Conservation (phyloP, 1,140 invertebrate genomes). For the Pachyrhynchus sulphureomaculatus region DNA sequence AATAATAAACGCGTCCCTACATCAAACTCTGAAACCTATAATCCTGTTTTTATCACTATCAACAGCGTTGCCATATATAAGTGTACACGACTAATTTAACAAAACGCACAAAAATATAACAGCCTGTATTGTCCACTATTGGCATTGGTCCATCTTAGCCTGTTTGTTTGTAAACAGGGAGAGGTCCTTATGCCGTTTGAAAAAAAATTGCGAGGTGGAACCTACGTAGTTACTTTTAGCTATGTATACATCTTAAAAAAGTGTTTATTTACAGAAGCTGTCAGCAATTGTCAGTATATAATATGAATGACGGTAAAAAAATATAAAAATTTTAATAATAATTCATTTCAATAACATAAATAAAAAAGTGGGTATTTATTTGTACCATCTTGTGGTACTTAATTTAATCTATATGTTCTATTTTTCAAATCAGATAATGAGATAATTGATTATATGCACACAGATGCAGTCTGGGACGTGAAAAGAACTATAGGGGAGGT, state of each 20-base stretch:
- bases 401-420: too few species aligned
- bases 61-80: not conserved
- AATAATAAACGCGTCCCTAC: not conserved
- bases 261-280: too few species aligned
- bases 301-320: too few species aligned
- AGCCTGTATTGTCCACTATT: constrained; percentile 38
- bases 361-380: too few species aligned
- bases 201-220: constrained; percentile 44
- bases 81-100: constrained; percentile 20
- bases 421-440: too few species aligned
- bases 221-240: constrained; percentile 38
- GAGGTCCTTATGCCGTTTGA: constrained; percentile 34
- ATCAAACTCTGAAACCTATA: not conserved
- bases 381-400: too few species aligned
- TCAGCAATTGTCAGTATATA: too few species aligned
- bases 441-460: too few species aligned
- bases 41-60: not conserved
- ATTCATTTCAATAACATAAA: too few species aligned
- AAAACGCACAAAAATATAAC: constrained; percentile 48
- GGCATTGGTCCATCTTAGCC: constrained; percentile 43
- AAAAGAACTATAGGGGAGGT: too few species aligned
- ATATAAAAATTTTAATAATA: too few species aligned
- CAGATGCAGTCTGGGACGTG: too few species aligned
- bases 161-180: constrained; percentile 49
- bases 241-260: constrained; percentile 9